Percentiles rank a stretch among this genome's conserved stretches.
Conservation (phyloP, 2,113 vertebrate genomes). For the Australoheros scitulus region DNA sequence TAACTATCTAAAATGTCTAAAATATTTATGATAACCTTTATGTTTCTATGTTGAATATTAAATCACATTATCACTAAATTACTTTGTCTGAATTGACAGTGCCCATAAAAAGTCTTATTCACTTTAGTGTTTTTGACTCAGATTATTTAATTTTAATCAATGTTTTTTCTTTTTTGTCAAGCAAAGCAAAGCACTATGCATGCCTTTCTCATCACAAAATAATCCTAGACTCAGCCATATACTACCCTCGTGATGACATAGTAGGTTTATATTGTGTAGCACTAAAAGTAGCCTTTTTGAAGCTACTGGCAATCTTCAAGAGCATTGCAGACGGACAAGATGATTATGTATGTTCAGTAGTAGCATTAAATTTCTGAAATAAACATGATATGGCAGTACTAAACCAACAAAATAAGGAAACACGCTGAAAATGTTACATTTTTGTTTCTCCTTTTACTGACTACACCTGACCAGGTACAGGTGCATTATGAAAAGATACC, state of each 20-base stretch:
- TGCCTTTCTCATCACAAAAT: neutral
- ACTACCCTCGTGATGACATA: too few relatives aligned
- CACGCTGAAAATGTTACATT: neutral
- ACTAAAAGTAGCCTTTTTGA: neutral
- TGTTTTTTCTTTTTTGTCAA: neutral
- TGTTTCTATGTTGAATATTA: too few relatives aligned
- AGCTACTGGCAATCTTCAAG: neutral
- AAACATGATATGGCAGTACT: neutral
- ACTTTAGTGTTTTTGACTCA: neutral
- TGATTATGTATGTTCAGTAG: neutral
- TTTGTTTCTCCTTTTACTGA: neutral
- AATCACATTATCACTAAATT: too few relatives aligned
- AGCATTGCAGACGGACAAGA: neutral
- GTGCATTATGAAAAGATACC: neutral
- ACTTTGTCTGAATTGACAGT: too few relatives aligned
- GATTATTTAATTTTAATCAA: neutral
- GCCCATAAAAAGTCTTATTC: too few relatives aligned
- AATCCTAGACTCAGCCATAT: too few relatives aligned
- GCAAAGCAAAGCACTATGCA: neutral
- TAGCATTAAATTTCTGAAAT: neutral
- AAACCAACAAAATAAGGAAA: neutral
- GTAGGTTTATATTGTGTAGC: too few relatives aligned
- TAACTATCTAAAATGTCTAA: too few relatives aligned
- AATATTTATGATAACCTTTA: too few relatives aligned
- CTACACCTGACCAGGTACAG: neutral